Conservation (phyloP, 2,888 invertebrate species). For the Athalia rosae region DNA sequence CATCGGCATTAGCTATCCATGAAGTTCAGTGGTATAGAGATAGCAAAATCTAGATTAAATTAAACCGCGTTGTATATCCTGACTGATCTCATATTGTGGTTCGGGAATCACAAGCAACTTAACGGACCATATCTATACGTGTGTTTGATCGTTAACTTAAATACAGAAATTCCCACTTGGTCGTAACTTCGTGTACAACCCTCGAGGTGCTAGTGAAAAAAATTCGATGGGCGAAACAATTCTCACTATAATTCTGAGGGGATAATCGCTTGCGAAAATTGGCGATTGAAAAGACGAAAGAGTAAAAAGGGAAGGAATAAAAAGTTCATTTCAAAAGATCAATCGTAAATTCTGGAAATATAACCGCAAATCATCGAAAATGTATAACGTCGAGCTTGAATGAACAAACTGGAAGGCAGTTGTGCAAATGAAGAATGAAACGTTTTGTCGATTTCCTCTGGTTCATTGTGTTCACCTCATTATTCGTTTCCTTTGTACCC, state of each 20-base stretch:
- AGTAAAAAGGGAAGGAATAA: too few relatives aligned
- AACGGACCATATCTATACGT: constrained; percentile 26
- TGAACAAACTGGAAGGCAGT: constrained; percentile 1
- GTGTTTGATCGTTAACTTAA: neutral
- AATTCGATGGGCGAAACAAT: too few relatives aligned
- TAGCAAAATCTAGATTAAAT: constrained; percentile 22
- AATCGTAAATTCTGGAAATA: neutral
- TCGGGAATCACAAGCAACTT: neutral
- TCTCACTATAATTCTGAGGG: too few relatives aligned
- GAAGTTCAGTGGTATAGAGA: neutral
- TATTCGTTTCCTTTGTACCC: neutral
- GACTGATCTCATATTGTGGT: constrained; percentile 27
- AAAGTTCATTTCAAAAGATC: too few relatives aligned
- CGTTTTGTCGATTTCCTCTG: neutral
- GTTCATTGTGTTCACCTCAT: neutral
- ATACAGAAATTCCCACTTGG: neutral
- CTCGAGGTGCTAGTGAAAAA: too few relatives aligned
- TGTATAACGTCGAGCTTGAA: neutral
- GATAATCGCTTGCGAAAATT: too few relatives aligned
- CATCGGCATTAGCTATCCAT: neutral
- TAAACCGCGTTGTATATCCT: constrained; percentile 15
- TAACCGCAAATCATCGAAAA: neutral
- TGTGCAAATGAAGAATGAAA: constrained; percentile 8
- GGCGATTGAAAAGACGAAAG: too few relatives aligned
- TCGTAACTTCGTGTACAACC: too few relatives aligned